Base-by-base conservation (phyloP, 2,888 invertebrate species). In the Orgyia antiqua region DNA sequence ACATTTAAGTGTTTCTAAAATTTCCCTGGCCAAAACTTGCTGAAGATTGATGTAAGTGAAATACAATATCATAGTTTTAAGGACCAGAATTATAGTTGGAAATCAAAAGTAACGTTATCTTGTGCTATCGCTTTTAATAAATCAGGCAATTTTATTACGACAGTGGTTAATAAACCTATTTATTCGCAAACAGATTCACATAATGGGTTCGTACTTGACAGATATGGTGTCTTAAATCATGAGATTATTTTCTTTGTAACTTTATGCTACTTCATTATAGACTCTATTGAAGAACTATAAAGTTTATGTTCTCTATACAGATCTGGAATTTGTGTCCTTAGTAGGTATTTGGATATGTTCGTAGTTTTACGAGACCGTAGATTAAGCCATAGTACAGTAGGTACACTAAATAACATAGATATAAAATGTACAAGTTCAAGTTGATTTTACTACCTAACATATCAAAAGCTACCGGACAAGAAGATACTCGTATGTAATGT, bases 121-220 rank as follows among this genome's bases (percentile, higher is more conserved):
- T 51, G 49, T 9, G 33, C 27, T 38, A 44, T 41, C 44, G 24
- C 46, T 49, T 45, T 43, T 55, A 52, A 66, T 82, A 79, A 82
- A 82, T 80, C 76, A 70, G 51, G 40, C 39, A 50, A 51, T 54
- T 83, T 83, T 82, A 83, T 71, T 63, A 60, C 67, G 62, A 67
- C 69, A 69, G 71, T 67, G 73, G 63, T 65, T 77, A 70, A 73
- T 84, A 84, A 84, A 84, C 79, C 78, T 78, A 79, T 82, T 80
- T 79, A 79, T 77, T 66, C 62, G 58, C 66, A 62, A 69, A 69
- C 66, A 68, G 67, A 69, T 76, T 68, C 74, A 72, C 69, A 78
- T 78, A 78, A 77, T 75, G 72, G 72, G 54, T 56, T 59, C 54
- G 51, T 57, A 66, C 64, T 68, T 66, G 74, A 72, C 71, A 73